A percentile compares a stretch with the other conserved stretches of the same genome.
phyloP scores from a whole-genome alignment of 2,113 vertebrate genomes.

The Alexandromys fortis region DNA sequence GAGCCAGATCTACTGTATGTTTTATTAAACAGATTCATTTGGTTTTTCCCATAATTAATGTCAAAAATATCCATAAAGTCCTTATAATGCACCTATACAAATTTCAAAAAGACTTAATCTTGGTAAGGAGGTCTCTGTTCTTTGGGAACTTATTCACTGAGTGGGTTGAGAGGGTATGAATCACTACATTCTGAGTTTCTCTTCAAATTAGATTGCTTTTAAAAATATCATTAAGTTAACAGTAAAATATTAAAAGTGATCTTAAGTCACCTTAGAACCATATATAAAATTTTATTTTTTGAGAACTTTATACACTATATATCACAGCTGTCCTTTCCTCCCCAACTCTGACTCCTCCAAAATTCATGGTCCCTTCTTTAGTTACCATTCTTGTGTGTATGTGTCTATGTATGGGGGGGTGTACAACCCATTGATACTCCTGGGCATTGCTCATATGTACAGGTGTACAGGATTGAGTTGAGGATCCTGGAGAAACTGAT shows the following conservation, averaged over 20 bases:
- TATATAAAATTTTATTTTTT: neutral
- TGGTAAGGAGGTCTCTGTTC: neutral
- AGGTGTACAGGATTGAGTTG: neutral
- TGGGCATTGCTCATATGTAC: neutral
- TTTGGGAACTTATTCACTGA: conserved; percentile 13
- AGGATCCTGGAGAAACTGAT: neutral
- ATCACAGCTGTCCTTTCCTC: neutral
- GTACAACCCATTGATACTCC: neutral
- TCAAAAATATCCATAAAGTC: conserved; percentile 21
- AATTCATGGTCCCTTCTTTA: neutral
- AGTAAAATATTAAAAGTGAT: neutral
- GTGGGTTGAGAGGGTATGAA: conserved; percentile 12
- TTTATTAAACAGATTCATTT: conserved; percentile 57
- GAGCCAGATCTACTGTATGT: neutral
- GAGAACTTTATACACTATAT: neutral
- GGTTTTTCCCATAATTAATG: conserved; percentile 13
- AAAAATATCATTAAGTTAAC: neutral
- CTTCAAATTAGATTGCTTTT: neutral
- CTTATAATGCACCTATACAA: conserved; percentile 33
- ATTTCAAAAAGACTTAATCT: conserved; percentile 57
- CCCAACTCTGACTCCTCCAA: neutral
- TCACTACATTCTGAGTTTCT: neutral
- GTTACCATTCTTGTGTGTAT: neutral
- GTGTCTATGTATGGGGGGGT: too few relatives aligned
- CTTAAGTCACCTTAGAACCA: neutral